Evolutionary conservation across 2,113 vertebrate genomes (phyloP), one percentile per base, ranked within the genome.

Genomic region (Sinosuthora webbiana): DNA sequence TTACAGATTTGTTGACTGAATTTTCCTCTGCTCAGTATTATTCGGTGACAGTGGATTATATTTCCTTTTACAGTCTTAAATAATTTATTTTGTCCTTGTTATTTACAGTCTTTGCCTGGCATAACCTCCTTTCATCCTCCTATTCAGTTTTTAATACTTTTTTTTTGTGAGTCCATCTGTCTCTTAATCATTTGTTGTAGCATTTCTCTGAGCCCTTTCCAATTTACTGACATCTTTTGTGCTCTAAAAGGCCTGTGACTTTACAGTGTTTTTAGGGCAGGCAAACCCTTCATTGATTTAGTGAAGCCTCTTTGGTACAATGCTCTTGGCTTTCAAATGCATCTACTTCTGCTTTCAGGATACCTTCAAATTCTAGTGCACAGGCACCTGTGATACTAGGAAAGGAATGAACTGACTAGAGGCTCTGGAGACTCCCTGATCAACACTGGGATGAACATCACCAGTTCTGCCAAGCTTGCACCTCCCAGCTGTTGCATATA

Each of bases 11-110:
- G 50, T 27, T 69, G 39, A 53, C 45, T 62, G 59, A 65, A 87
- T 95, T 94, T 92, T 95, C 37, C 25, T 69, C 47, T 91, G 27
- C 30, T 91, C 22, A 24, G 11, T 94, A 35, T 76, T 96, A 79
- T 64, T 60, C 37, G 52, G 42, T 87, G 63, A 30, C 63, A 85
- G 28, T 62, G 50, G 71, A 85, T 90, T 96, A 71, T 74, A 91
- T 82, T 89, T 92, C 63, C 23, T 93, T 89, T 83, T 80, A 77
- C 25, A 78, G 31, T 47, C 75, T 79, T 91, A 89, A 95, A 93
- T 87, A 85, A 90, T 91, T 85, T 81, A 87, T 88, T 86, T 83
- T 71, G 76, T 78, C 79, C 71, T 89, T 91, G 41, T 89, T 94
- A 79, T 91, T 95, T 92, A 76, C 63, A 88, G 37, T 49, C 45